Conservation (phyloP, 2,888 invertebrate genomes). For the Dryadula phaetusa region DNA sequence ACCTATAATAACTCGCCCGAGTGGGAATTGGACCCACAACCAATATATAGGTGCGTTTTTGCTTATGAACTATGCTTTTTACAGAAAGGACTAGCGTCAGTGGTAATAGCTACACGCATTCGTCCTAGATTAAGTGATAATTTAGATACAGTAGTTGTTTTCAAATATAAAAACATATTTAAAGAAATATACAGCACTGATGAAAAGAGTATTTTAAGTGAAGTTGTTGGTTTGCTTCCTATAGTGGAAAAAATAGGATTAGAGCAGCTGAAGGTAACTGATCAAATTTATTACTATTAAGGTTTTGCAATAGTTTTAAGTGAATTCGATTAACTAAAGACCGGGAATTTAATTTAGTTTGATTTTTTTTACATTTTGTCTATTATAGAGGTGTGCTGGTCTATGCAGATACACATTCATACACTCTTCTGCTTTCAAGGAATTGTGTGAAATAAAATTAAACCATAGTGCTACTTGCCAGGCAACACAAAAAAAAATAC, state of each 20-base stretch:
- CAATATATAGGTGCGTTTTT: too few relatives aligned
- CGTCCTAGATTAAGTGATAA: constrained; percentile 57
- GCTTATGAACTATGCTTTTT: too few relatives aligned
- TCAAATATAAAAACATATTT: constrained; percentile 57
- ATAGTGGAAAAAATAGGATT: constrained; percentile 61
- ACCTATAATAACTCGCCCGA: too few relatives aligned
- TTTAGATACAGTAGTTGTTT: constrained; percentile 62
- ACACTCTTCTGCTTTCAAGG: too few relatives aligned
- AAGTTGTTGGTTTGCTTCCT: constrained; percentile 63
- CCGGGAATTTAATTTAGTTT: too few relatives aligned
- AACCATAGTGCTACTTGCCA: background rate
- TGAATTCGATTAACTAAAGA: too few relatives aligned
- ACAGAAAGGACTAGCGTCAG: constrained; percentile 64
- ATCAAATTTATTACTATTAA: too few relatives aligned
- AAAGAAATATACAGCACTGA: constrained; percentile 62
- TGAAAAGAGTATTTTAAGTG: constrained; percentile 63
- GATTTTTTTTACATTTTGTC: too few relatives aligned
- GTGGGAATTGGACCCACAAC: too few relatives aligned
- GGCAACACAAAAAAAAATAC: background rate
- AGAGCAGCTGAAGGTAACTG: constrained; percentile 67
- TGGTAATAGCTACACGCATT: constrained; percentile 61
- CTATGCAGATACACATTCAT: too few relatives aligned
- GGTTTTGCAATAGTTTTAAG: too few relatives aligned
- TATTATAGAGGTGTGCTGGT: too few relatives aligned
- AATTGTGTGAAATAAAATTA: background rate